These are phyloP conservation scores for Narcine bancroftii DNA, from an alignment of 2,113 vertebrate species.

Conservation along the genomic window DNA sequence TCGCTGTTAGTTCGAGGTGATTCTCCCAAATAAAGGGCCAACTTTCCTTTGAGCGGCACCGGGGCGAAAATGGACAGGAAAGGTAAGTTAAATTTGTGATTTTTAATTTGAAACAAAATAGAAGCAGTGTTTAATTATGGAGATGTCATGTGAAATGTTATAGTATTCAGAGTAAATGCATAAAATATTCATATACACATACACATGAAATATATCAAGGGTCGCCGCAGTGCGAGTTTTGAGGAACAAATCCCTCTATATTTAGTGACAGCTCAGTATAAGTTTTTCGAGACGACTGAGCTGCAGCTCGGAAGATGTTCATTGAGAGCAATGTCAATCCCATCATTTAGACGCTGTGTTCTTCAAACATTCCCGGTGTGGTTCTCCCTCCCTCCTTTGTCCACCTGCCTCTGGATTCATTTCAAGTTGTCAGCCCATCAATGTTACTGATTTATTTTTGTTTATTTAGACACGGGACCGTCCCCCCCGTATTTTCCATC, in stretches of 20 bases:
- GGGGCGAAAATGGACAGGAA: constrained; percentile 14
- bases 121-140: not conserved
- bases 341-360: not conserved
- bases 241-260: not conserved
- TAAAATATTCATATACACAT: constrained; percentile 16
- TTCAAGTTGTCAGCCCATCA: too few relatives aligned
- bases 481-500: not conserved
- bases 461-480: not conserved
- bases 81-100: not conserved
- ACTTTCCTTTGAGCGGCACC: not conserved
- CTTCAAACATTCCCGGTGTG: not conserved
- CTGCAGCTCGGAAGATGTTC: not conserved
- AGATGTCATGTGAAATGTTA: too few relatives aligned
- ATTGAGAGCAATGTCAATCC: not conserved
- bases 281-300: not conserved
- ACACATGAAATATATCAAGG: not conserved
- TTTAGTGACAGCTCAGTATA: not conserved
- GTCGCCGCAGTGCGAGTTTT: constrained; percentile 28
- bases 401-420: not conserved
- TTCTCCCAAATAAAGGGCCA: not conserved
- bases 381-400: not conserved
- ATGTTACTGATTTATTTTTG: not conserved
- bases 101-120: not conserved
- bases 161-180: not conserved
- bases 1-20: constrained; percentile 4